A percentile compares a stretch with the other conserved stretches of the same genome.
Evolutionary conservation across 2,797 vertebrate genomes (phyloP).

Genomic region (Cygnus olor): DNA sequence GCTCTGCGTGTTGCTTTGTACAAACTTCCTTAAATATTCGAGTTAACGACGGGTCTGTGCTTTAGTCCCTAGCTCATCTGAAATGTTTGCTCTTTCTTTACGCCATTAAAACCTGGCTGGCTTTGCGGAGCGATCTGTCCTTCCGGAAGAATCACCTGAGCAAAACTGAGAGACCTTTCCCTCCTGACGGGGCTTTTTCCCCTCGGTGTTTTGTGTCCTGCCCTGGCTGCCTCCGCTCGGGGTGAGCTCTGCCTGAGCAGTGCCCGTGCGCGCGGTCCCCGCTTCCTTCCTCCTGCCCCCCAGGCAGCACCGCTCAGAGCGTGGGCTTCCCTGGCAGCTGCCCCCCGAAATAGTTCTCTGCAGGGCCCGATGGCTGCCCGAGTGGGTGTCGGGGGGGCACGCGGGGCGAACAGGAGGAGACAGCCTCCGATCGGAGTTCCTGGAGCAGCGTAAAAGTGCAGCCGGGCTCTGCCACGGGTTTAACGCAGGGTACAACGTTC

Average conservation of each 20-base stretch:
- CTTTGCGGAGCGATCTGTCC: neutral
- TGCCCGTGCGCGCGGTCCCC: no score
- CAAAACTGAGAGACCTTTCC: neutral
- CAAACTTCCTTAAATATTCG: neutral
- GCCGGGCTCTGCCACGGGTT: fast-evolving
- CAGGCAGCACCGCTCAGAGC: fast-evolving
- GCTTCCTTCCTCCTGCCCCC: neutral
- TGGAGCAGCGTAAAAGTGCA: neutral
- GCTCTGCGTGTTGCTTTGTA: neutral
- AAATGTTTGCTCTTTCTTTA: neutral
- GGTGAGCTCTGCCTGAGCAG: neutral
- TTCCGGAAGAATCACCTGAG: neutral
- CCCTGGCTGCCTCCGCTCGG: neutral
- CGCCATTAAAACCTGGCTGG: neutral
- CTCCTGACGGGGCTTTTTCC: neutral
- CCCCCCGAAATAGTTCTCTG: fast-evolving
- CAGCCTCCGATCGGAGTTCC: no score
- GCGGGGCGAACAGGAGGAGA: no score
- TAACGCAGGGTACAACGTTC: neutral
- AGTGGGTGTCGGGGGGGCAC: neutral
- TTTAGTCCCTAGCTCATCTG: neutral
- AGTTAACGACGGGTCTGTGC: neutral
- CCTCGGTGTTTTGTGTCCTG: neutral
- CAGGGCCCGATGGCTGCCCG: neutral
- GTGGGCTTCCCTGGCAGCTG: neutral